These are phyloP conservation scores for Eupithecia tripunctaria DNA, from an alignment of 2,888 invertebrate species.

Conservation along the genomic window DNA sequence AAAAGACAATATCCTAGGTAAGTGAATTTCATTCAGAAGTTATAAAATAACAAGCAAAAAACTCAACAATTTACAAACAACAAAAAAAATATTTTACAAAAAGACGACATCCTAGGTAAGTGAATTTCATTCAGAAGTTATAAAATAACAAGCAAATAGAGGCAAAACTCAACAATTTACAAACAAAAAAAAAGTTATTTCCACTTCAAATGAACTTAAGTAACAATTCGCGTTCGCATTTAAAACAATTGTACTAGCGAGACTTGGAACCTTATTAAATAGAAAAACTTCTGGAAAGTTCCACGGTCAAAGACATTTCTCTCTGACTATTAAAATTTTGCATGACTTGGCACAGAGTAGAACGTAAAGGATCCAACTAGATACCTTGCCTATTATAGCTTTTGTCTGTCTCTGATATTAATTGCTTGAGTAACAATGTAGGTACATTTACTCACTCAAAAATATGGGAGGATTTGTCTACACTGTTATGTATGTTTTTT, in stretches of 20 bases:
- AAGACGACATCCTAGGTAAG: not conserved
- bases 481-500: no score
- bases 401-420: conserved; percentile 3
- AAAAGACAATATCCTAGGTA: not conserved
- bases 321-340: conserved; percentile 32
- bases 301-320: conserved; percentile 35
- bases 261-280: conserved; percentile 37
- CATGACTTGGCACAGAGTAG: conserved; percentile 22
- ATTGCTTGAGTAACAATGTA: not conserved
- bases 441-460: no score
- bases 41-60: not conserved
- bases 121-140: not conserved
- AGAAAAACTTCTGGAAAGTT: conserved; percentile 32
- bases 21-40: not conserved
- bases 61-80: conserved; percentile 6
- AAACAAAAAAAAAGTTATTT: conserved; percentile 17
- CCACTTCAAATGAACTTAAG: conserved; percentile 24
- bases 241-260: conserved; percentile 34
- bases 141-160: conserved; percentile 3
- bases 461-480: no score
- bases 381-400: not conserved
- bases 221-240: conserved; percentile 34
- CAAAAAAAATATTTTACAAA: not conserved
- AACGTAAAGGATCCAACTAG: conserved; percentile 8
- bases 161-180: not conserved